Conservation (phyloP, 2,113 vertebrate species). For the Alosa alosa region DNA sequence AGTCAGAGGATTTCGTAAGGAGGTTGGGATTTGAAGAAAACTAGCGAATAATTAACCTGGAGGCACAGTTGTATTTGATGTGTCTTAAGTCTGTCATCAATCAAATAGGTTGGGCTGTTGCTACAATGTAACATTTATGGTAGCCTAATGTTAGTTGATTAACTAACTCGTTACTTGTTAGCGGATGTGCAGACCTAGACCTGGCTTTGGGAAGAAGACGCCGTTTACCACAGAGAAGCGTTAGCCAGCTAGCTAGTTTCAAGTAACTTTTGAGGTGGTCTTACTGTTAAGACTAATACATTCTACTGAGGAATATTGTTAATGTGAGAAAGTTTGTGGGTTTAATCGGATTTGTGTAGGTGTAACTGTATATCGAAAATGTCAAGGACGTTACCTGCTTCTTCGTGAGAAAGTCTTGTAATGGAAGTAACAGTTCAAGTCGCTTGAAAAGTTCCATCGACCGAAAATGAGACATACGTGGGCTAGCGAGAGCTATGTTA, state of each 20-base stretch:
- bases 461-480: neutral
- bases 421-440: neutral
- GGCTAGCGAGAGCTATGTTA: neutral
- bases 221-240: neutral
- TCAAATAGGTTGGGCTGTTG: neutral
- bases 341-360: neutral
- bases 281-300: neutral
- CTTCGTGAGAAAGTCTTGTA: neutral
- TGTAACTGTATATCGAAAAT: neutral
- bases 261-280: neutral
- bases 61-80: neutral
- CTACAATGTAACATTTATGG: neutral
- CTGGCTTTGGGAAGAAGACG: neutral
- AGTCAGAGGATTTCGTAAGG: conserved; percentile 1
- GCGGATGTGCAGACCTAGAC: neutral
- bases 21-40: neutral
- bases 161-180: neutral
- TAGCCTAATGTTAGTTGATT: neutral
- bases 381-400: neutral
- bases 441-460: neutral
- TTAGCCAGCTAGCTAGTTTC: conserved; percentile 2
- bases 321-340: neutral
- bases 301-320: neutral
- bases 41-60: neutral
- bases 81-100: neutral